Evolutionary conservation across 1,140 invertebrate genomes (phyloP).

Genomic region (Yoshiicerus persimilis): DNA sequence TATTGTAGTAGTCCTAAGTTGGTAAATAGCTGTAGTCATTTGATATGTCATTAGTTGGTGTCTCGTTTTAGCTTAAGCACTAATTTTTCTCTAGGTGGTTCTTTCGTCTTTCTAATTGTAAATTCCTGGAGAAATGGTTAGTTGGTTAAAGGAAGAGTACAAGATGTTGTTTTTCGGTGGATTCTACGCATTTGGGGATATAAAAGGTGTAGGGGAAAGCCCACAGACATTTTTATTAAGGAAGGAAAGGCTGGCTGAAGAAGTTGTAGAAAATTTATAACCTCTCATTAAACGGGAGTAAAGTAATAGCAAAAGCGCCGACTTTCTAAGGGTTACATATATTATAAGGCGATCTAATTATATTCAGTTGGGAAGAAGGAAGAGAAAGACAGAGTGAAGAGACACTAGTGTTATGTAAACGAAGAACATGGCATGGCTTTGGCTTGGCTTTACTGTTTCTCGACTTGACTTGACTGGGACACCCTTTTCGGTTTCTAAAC

Average conservation of each 20-base stretch:
- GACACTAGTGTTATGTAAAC: neutral
- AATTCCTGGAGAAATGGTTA: neutral
- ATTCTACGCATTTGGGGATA: neutral
- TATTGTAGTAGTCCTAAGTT: neutral
- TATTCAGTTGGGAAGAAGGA: neutral
- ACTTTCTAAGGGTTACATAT: neutral
- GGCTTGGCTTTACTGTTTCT: too few species aligned
- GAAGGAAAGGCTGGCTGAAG: neutral
- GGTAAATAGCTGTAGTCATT: neutral
- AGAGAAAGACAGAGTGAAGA: neutral
- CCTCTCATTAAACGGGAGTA: neutral
- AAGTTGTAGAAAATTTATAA: constrained; percentile 18
- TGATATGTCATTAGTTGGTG: neutral
- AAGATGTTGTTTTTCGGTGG: neutral
- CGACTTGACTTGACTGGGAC: too few species aligned
- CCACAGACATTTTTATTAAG: neutral
- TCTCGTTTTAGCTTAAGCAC: too few species aligned
- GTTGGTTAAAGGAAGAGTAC: neutral
- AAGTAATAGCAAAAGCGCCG: neutral
- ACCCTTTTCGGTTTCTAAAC: too few species aligned
- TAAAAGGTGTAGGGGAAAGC: neutral
- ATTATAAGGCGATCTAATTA: neutral
- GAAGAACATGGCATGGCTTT: neutral
- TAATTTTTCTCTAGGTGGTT: neutral
- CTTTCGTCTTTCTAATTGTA: neutral